phyloP scores from a whole-genome alignment of 2,888 invertebrate genomes.

The Diarsia brunnea region DNA sequence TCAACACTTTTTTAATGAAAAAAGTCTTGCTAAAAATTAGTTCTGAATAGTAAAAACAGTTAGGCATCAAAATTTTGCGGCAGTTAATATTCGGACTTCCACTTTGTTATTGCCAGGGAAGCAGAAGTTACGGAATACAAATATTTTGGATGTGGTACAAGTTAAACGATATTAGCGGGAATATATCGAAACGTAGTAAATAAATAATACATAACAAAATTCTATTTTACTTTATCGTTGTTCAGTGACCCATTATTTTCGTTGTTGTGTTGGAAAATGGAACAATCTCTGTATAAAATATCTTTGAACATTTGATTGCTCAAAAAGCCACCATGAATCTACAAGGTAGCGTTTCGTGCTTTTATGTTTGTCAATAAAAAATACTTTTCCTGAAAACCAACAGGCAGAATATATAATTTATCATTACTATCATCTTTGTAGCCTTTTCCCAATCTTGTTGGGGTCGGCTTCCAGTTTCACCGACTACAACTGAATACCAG shows the following conservation, averaged over 20 bases:
- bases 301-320: background rate
- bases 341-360: no score
- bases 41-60: background rate
- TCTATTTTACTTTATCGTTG: background rate
- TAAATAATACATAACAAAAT: background rate
- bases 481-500: no score
- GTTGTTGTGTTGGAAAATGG: no score
- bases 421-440: no score
- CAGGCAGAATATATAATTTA: background rate
- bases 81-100: slow-evolving; percentile 37
- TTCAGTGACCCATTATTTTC: background rate
- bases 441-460: no score
- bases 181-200: background rate
- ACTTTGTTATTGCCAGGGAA: slow-evolving; percentile 30
- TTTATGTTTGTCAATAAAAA: background rate
- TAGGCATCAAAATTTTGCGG: background rate
- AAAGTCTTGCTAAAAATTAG: background rate
- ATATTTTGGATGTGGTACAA: slow-evolving; percentile 24
- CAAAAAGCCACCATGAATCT: no score
- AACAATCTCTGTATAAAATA: no score
- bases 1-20: background rate
- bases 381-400: background rate
- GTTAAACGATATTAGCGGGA: slow-evolving; percentile 6
- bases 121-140: slow-evolving; percentile 43
- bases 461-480: no score